phyloP scores from a whole-genome alignment of 2,797 vertebrate species.

The Rachycentron canadum region DNA sequence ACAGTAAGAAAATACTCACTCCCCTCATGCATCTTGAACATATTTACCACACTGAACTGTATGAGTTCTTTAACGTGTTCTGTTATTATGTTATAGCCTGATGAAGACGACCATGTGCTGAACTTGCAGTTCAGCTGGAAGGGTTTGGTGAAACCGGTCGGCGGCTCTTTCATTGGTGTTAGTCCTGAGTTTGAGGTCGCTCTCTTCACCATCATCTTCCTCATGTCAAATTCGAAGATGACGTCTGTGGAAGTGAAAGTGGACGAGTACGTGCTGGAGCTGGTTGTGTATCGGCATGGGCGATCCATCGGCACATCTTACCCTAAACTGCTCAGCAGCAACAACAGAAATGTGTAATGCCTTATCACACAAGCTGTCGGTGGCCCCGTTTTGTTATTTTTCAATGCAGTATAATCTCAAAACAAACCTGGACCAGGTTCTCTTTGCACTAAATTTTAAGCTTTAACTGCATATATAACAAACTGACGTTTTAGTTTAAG shows the following conservation, averaged over 20 bases:
- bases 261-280: conserved; percentile 85
- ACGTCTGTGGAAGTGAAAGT: conserved; percentile 81
- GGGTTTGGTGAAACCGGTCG: conserved; percentile 84
- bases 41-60: not conserved
- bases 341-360: conserved; percentile 75
- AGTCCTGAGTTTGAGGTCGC: conserved; percentile 90
- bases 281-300: conserved; percentile 83
- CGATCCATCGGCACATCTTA: conserved; percentile 88
- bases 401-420: conserved; percentile 2
- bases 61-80: not conserved
- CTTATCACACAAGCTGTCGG: fast-evolving
- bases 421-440: conserved; percentile 26
- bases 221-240: conserved; percentile 80
- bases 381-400: conserved; percentile 4
- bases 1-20: conserved; percentile 73
- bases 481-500: not conserved
- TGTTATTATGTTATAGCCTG: conserved; percentile 77
- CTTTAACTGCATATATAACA: conserved; percentile 8
- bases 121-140: conserved; percentile 92
- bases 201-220: conserved; percentile 88
- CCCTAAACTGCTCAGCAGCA: conserved; percentile 86
- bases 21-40: not conserved
- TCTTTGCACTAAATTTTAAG: conserved; percentile 36
- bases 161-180: conserved; percentile 86
- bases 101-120: conserved; percentile 88